These are phyloP conservation scores for Drosophila nr. perissopoda DNA, from an alignment of 2,888 invertebrate species.

Conservation along the genomic window DNA sequence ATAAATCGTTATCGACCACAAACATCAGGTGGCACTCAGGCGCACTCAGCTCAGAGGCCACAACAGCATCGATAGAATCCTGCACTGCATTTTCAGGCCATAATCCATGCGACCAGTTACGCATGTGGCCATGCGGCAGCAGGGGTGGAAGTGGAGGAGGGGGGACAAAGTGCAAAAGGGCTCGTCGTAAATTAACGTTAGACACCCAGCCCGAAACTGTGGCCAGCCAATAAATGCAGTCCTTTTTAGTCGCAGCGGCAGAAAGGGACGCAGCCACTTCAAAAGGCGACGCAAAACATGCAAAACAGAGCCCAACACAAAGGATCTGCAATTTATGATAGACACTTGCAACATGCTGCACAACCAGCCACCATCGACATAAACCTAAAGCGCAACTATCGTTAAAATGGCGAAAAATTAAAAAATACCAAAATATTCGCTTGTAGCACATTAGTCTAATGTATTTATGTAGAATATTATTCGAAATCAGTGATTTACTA, in stretches of 20 bases:
- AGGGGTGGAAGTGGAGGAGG: not conserved
- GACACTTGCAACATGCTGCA: slow-evolving; percentile 28
- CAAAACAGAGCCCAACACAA: slow-evolving; percentile 64
- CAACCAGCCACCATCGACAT: not conserved
- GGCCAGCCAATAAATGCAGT: slow-evolving; percentile 45
- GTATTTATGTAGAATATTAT: not conserved
- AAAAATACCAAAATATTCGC: not conserved
- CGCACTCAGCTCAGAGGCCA: slow-evolving; percentile 56
- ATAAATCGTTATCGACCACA: slow-evolving; percentile 82
- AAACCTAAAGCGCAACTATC: not conserved
- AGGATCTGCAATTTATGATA: slow-evolving; percentile 73
- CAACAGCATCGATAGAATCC: slow-evolving; percentile 17
- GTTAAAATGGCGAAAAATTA: not conserved
- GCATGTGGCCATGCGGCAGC: slow-evolving; percentile 8
- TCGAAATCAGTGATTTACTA: not conserved
- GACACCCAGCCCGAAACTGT: slow-evolving; percentile 34
- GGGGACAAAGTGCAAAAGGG: slow-evolving; percentile 43
- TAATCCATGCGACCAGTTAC: slow-evolving; percentile 54
- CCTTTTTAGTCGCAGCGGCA: slow-evolving; percentile 11
- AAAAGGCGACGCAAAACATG: slow-evolving; percentile 59
- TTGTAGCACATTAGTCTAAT: not conserved
- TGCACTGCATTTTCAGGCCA: slow-evolving; percentile 53
- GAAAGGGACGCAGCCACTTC: slow-evolving; percentile 46
- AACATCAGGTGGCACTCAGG: slow-evolving; percentile 82
- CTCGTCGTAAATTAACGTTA: slow-evolving; percentile 77